These are phyloP conservation scores for Helobdella robusta DNA, from an alignment of 2,888 invertebrate species.

Conservation along the genomic window DNA sequence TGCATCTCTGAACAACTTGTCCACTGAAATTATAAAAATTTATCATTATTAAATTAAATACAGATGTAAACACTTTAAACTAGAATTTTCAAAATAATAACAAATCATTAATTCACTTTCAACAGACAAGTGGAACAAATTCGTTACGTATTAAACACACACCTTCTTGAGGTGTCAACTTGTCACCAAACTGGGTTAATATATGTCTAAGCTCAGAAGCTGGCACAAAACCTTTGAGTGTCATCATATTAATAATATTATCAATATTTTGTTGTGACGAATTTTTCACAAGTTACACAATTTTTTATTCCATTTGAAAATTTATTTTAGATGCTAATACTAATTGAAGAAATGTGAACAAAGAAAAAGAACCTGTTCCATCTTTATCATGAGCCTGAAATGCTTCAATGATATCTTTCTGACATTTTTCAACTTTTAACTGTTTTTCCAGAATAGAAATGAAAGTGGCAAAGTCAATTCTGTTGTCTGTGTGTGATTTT, in stretches of 20 bases:
- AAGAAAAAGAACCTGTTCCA: slow-evolving; percentile 52
- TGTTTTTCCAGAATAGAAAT: slow-evolving; percentile 89
- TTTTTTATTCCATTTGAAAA: too few species aligned
- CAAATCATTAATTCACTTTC: slow-evolving; percentile 1
- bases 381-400: slow-evolving; percentile 67
- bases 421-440: slow-evolving; percentile 66
- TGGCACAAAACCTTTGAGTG: slow-evolving; percentile 54
- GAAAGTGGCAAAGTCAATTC: slow-evolving; percentile 72
- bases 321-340: too few species aligned
- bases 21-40: slow-evolving; percentile 30
- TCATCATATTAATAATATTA: too few species aligned
- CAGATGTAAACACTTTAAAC: not conserved
- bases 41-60: not conserved
- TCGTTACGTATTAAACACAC: not conserved
- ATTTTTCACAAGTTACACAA: too few species aligned
- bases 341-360: too few species aligned
- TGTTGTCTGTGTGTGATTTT: slow-evolving; percentile 35
- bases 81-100: not conserved
- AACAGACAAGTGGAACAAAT: not conserved
- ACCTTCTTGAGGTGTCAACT: slow-evolving; percentile 52
- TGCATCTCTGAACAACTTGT: slow-evolving; percentile 32
- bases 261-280: too few species aligned
- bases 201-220: slow-evolving; percentile 74
- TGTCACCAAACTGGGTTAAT: slow-evolving; percentile 83
- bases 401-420: slow-evolving; percentile 73